Conservation (phyloP, 2,888 invertebrate genomes). For the Acleris laterana region DNA sequence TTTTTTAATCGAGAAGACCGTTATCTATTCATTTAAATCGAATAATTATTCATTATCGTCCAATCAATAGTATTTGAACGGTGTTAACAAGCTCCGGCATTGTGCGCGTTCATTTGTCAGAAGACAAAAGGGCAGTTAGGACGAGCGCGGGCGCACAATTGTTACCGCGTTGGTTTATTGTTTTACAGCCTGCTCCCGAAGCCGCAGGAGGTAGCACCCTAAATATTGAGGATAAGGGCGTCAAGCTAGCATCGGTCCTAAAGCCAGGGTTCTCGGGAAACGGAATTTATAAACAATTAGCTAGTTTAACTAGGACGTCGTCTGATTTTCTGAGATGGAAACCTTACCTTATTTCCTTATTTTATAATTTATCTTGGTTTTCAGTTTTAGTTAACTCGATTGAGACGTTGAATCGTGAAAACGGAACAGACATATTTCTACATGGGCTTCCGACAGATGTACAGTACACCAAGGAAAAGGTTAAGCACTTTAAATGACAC, state of each 20-base stretch:
- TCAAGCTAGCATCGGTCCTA: conserved; percentile 37
- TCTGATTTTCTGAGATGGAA: too few relatives aligned
- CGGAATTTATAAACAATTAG: not conserved
- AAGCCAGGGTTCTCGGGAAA: not conserved
- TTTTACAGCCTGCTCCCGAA: conserved; percentile 77
- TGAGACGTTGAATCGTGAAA: too few relatives aligned
- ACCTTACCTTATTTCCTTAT: too few relatives aligned
- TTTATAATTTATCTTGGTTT: too few relatives aligned
- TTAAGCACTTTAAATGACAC: too few relatives aligned
- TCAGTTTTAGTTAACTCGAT: too few relatives aligned
- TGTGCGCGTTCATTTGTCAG: conserved; percentile 74
- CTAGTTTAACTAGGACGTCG: too few relatives aligned
- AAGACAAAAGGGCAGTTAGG: conserved; percentile 70
- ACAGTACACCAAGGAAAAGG: too few relatives aligned
- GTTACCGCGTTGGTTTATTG: conserved; percentile 78
- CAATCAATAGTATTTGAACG: conserved; percentile 16
- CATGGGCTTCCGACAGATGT: too few relatives aligned
- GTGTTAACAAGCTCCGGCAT: conserved; percentile 42
- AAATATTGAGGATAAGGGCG: conserved; percentile 62
- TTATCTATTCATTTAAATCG: not conserved
- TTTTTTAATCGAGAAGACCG: too few relatives aligned
- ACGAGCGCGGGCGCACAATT: conserved; percentile 66
- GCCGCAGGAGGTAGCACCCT: conserved; percentile 78
- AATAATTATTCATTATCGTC: conserved; percentile 12
- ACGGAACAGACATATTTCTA: too few relatives aligned